phyloP scores from a whole-genome alignment of 2,113 vertebrate species.

The Tricholaema leucomelas region DNA sequence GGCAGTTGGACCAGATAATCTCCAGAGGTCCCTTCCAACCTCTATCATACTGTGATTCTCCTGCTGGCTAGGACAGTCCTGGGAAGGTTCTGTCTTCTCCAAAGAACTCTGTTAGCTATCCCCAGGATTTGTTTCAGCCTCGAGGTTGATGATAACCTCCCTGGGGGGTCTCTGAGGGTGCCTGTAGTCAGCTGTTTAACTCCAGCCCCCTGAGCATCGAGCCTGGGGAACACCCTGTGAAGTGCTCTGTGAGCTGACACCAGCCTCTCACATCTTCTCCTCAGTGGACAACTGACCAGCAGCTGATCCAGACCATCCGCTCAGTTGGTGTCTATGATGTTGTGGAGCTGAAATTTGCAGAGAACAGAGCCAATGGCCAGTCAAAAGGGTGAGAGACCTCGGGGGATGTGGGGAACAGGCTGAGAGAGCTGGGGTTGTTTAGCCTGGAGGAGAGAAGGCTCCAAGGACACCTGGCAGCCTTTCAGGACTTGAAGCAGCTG shows the following conservation, averaged over 20 bases:
- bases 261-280: conserved; percentile 12
- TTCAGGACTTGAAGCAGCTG: too few species aligned
- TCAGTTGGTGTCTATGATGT: conserved; percentile 88
- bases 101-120: rapidly evolving
- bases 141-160: neutral
- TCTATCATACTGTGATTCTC: neutral
- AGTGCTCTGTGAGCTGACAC: neutral
- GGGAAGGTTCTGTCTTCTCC: neutral
- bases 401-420: neutral
- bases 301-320: conserved; percentile 83
- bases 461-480: too few species aligned
- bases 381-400: conserved; percentile 88
- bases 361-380: conserved; percentile 92
- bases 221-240: neutral
- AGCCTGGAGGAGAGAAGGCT: too few species aligned
- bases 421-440: too few species aligned
- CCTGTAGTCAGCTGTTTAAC: neutral
- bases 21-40: too few species aligned
- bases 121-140: rapidly evolving
- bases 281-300: conserved; percentile 95
- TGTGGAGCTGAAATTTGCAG: conserved; percentile 90
- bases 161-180: too few species aligned
- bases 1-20: too few species aligned
- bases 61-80: rapidly evolving
- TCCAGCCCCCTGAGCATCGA: neutral